Evolutionary conservation across 2,888 invertebrate genomes (phyloP), one percentile per base, ranked within the genome.

Genomic region (Coelogynopora nodosa): DNA sequence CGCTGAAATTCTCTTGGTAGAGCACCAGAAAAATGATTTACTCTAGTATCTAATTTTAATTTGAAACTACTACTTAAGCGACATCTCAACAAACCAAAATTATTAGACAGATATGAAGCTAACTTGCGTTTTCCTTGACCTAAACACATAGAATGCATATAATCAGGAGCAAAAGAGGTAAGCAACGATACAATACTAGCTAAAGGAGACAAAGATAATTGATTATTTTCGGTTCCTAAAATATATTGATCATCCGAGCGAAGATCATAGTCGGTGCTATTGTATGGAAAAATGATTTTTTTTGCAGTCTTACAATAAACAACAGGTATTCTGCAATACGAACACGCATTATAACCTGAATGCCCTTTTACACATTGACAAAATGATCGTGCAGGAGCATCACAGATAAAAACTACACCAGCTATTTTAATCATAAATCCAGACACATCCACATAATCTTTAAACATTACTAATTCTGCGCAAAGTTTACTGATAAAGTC

Each of bases 141-240:
- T 80, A 80, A n/a, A 80, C 80, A 80, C 10, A 80, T 27, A 27
- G 13, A 87, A 30, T 0, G 67, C 67, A 89, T 89, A 84, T 88
- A 88, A 49, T 88, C 88, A 29, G 89, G 81, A 0, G 88, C 87
- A 86, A 88, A 88, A 27, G 27, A 2, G n/a, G 67, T 82, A n/a
- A 87, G 67, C 67, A 82, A 81, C 27, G 30, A 29, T 26, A 89
- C 86, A 67, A 84, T 67, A 81, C 87, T 86, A 30, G 84, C 18
- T 10, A 89, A 84, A 31, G 88, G 88, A 26, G 88, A 86, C 1
- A 27, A n/a, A 0, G 28, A 26, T 30, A 67, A 18, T 67, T 88
- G 88, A 82, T 88, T 87, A 29, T 86, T 81, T 0, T 30, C 23
- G 29, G 80, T 26, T 2, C 80, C 80, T 80, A 27, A 80, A 23